Conservation (phyloP, 2,797 vertebrate species). For the Chiloscyllium punctatum region DNA sequence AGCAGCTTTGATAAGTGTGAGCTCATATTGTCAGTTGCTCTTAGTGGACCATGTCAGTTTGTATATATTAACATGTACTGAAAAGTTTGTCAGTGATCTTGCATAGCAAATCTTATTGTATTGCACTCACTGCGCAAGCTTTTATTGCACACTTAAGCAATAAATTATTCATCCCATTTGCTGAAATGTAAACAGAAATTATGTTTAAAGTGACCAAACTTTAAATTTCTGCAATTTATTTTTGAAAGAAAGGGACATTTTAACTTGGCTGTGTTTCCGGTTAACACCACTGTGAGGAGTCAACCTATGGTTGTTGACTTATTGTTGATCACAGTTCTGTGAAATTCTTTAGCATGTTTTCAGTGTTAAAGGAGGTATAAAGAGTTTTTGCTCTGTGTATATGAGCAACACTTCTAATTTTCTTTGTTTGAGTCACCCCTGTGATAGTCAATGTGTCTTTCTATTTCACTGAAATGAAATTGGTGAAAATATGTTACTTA, state of each 20-base stretch:
- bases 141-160: background rate
- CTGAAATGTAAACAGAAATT: background rate
- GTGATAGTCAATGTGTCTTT: too few relatives aligned
- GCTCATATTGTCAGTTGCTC: background rate
- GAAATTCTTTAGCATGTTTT: too few relatives aligned
- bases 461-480: too few relatives aligned
- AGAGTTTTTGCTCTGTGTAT: too few relatives aligned
- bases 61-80: background rate
- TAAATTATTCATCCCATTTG: background rate
- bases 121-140: too few relatives aligned
- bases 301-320: too few relatives aligned
- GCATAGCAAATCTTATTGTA: background rate
- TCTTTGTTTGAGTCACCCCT: too few relatives aligned
- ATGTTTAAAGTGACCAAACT: background rate
- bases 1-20: background rate
- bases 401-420: too few relatives aligned
- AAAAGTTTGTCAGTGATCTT: background rate
- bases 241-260: background rate
- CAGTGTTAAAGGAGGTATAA: too few relatives aligned
- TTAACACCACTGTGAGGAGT: too few relatives aligned
- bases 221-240: background rate
- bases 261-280: background rate
- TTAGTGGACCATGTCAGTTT: background rate
- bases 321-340: too few relatives aligned
- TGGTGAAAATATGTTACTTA: too few relatives aligned